A percentile compares a stretch with the other conserved stretches of the same genome.
Evolutionary conservation across 37 sponge, comb jelly and placozoan species (phyloP).

Genomic region (Spongilla lacustris): DNA sequence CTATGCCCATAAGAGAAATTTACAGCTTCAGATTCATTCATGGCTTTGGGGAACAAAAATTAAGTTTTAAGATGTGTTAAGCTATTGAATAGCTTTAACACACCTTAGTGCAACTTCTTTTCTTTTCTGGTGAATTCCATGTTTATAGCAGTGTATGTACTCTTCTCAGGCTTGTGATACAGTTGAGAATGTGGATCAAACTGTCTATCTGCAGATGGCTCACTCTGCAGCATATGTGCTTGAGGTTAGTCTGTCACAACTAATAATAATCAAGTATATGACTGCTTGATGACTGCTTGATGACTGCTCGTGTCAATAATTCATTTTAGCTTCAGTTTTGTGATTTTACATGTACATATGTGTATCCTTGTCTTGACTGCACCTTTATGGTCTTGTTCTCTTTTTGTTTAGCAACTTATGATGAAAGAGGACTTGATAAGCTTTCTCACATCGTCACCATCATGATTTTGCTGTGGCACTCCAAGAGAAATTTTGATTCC

Average conservation of each 20-base stretch:
- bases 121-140: not conserved
- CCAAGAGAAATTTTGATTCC: not conserved
- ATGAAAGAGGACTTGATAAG: conserved; percentile 43
- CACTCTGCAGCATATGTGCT: conserved; percentile 73
- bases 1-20: no score
- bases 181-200: conserved; percentile 62
- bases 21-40: no score
- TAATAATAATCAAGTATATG: no score
- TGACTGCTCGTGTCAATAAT: no score
- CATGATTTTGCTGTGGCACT: not conserved
- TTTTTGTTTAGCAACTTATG: conserved; percentile 45
- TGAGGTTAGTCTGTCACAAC: conserved; percentile 42
- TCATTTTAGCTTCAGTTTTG: not conserved
- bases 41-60: no score
- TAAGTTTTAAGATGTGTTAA: no score
- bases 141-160: not conserved
- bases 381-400: not conserved
- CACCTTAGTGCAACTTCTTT: no score
- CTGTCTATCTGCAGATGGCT: conserved; percentile 58
- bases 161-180: conserved; percentile 73
- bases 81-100: no score
- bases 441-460: conserved; percentile 41
- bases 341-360: not conserved
- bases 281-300: no score
- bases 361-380: no score